Evolutionary conservation across 2,797 vertebrate species (phyloP), one percentile per base, ranked within the genome.

Genomic region (Danio jaintianensis): DNA sequence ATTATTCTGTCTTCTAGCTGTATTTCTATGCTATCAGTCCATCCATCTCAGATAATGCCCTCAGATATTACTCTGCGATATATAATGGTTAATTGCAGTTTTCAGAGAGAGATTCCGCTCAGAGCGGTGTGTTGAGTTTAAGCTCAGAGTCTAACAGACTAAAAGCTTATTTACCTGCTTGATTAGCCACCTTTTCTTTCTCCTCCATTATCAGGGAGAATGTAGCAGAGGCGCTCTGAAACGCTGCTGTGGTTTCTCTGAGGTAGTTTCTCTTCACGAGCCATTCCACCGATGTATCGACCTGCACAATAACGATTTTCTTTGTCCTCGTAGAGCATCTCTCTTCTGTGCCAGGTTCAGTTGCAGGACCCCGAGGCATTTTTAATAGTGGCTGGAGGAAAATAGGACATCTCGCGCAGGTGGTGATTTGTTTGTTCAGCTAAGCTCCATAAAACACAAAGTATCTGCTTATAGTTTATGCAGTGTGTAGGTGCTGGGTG

Each of bases 311-410:
- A 84, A 81, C 12, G 83, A 81, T 84, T 84, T 69, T 70, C 79
- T 82, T 82, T 82, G 81, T 82, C 79, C 83, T 84, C 69, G 78
- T 69, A 81, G 75, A 78, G 83, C 69, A 81, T 84, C 83, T 84
- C 50, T 84, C 64, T 83, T 55, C 67, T 59, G 52, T 45, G 78
- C 58, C 67, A 53, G 45, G 67, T 53, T 71, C 29, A 74, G 63
- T 75, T 53, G 52, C 62, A 29, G 74, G 48, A 78, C 75, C 75
- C 79, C 20, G 63, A 63, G 80, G 64, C 75, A 63, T 80, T 74
- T 83, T 78, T 84, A 81, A 84, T 77, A 58, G 78, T 40, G 61
- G 55, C 68, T 58, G 62, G 62, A 62, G 74, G 62, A 81, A 62
- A 74, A 74, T 56, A 63, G 74, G 69, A 68, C 55, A n/a, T 20